A percentile compares a stretch with the other conserved stretches of the same genome.
Conservation (phyloP, 2,797 vertebrate genomes). For the Mormyrus hasselquistii region DNA sequence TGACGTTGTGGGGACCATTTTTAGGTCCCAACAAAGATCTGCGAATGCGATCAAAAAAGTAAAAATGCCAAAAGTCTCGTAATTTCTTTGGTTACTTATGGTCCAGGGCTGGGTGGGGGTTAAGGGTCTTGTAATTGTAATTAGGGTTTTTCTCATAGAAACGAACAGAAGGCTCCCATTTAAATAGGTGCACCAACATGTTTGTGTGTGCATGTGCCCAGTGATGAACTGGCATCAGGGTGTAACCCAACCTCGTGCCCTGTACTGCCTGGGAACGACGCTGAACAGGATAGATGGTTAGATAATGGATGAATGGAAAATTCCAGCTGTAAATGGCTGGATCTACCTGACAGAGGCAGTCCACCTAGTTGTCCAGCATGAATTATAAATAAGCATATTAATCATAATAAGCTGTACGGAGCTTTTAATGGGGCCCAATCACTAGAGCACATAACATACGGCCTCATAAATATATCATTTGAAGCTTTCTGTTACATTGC, state of each 20-base stretch:
- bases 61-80: not conserved
- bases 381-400: not conserved
- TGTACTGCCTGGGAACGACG: not conserved
- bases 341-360: not conserved
- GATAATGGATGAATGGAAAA: not conserved
- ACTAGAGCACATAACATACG: not conserved
- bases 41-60: not conserved
- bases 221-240: not conserved
- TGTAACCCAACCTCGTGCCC: not conserved
- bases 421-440: not conserved
- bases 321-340: not conserved
- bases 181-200: not conserved
- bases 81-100: not conserved
- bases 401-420: not conserved
- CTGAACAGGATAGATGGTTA: not conserved
- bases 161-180: not conserved
- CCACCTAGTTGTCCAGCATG: not conserved
- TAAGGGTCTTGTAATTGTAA: not conserved
- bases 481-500: not conserved
- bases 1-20: not conserved
- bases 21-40: not conserved
- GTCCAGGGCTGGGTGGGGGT: not conserved
- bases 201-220: not conserved
- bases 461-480: not conserved
- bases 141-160: not conserved